Percentiles rank a stretch among this genome's conserved stretches.
phyloP scores from a whole-genome alignment of 2,888 invertebrate species.

The Lasius fuliginosus region DNA sequence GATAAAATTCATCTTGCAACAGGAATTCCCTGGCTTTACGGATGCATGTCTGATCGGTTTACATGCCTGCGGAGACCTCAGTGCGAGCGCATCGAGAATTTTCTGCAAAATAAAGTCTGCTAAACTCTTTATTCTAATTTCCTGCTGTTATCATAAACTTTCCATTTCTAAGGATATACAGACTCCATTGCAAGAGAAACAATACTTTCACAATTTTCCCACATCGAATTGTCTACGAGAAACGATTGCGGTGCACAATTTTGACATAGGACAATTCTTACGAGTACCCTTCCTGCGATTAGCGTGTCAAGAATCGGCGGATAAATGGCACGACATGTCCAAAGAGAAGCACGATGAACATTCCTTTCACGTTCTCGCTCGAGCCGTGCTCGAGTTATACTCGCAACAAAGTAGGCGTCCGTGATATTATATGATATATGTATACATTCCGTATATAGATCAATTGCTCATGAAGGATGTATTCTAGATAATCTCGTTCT shows the following conservation, averaged over 20 bases:
- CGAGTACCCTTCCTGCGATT: conserved; percentile 90
- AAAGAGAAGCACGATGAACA: conserved; percentile 86
- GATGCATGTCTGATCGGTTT: conserved; percentile 89
- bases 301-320: conserved; percentile 90
- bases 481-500: conserved; percentile 78
- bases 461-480: conserved; percentile 10
- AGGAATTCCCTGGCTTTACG: conserved; percentile 84
- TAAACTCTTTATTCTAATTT: conserved; percentile 89
- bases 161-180: conserved; percentile 72
- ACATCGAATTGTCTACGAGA: conserved; percentile 87
- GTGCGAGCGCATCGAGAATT: conserved; percentile 89
- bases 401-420: conserved; percentile 87
- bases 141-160: conserved; percentile 94
- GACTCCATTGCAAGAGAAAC: conserved; percentile 64
- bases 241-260: conserved; percentile 80
- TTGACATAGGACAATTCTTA: conserved; percentile 86
- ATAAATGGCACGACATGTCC: conserved; percentile 87
- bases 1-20: conserved; percentile 85
- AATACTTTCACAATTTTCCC: conserved; percentile 90
- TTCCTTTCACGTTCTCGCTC: conserved; percentile 82
- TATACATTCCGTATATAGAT: conserved; percentile 8
- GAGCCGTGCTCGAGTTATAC: conserved; percentile 90
- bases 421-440: not conserved
- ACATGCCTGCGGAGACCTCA: conserved; percentile 93
- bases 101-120: conserved; percentile 89